Base-by-base conservation (phyloP, 2,797 vertebrate species). In the Otolemur crassicaudatus region DNA sequence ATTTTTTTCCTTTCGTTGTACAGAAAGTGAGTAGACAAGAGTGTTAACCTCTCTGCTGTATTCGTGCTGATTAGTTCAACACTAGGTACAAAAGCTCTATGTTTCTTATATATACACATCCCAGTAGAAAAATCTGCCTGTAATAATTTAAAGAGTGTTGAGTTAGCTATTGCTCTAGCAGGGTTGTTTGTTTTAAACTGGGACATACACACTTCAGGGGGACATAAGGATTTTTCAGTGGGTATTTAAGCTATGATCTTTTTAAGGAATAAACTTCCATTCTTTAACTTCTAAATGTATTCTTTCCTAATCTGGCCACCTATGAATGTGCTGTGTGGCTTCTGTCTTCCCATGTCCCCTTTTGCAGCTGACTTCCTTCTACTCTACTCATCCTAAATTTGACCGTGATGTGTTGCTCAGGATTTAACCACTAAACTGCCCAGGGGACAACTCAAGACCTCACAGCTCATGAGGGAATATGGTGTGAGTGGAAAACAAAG, bases 111-210 rank as follows among this genome's bases (percentile, higher is more conserved):
- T 67, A 27, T 58, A 53, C 49, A 16, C 49, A 40, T 69, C 23
- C 60, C 91, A 88, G 56, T 87, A 65, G 37, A 23, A 49, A 83
- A 83, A 31, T 86, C 53, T 25, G 25, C 7, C 12, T 56, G 56
- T 65, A 87, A 91, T 81, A 25, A 83, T 34, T 73, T 37, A 56
- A 77, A 86, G 58, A 70, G 6, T 75, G 11, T 16, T 8, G 4
- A 63, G 4, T 89, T 81, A 43, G 20, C 53, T 84, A n/a, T 80
- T 72, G 8, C 10, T 91, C 11, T 85, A 63, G 40, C 88, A 91
- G 53, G 83, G 6, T 31, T 95, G 23, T 90, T 95, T 76, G 60
- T 56, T 80, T 90, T 79, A 63, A 94, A 90, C 23, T 79, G 31
- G 56, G 19, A 34, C 29, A 58, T 11, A 65, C 2, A 46, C 7